Conservation (phyloP, 2,888 invertebrate species). For the Acanthopleura granulata region DNA sequence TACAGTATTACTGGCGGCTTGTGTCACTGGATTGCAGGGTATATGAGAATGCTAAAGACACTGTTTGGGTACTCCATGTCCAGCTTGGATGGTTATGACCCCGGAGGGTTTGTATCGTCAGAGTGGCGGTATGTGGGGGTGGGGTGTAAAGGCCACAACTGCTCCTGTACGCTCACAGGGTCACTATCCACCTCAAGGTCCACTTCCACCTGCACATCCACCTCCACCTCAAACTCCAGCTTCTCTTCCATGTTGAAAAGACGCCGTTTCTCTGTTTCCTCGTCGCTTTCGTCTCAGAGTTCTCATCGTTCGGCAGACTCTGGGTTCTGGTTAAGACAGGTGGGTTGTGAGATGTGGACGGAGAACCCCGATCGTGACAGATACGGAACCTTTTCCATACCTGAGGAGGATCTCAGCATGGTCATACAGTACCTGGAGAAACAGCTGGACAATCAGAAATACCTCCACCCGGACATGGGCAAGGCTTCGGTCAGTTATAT, state of each 20-base stretch:
- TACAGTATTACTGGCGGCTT: too few species aligned
- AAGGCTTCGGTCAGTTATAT: neutral
- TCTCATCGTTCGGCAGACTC: neutral
- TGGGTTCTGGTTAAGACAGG: neutral
- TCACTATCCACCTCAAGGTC: conserved; percentile 4
- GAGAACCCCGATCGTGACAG: conserved; percentile 60
- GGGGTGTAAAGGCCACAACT: conserved; percentile 9
- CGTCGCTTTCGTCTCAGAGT: conserved; percentile 15
- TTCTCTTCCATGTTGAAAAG: neutral
- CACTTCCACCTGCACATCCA: neutral
- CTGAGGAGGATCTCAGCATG: conserved; percentile 56
- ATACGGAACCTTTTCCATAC: conserved; percentile 60
- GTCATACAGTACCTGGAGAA: conserved; percentile 59
- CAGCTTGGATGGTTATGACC: conserved; percentile 14
- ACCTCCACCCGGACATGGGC: conserved; percentile 15
- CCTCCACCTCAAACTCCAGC: too few species aligned
- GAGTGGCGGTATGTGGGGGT: conserved; percentile 15
- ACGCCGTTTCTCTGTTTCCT: conserved; percentile 17
- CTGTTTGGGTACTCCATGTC: conserved; percentile 4
- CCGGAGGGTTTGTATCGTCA: conserved; percentile 1
- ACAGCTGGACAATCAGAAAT: conserved; percentile 45
- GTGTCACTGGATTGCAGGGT: too few species aligned
- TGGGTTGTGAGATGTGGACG: conserved; percentile 47
- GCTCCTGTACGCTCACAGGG: conserved; percentile 14
- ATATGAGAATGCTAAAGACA: conserved; percentile 10